These are phyloP conservation scores for Drosophila albomicans DNA, from an alignment of 1,140 invertebrate genomes.

Conservation along the genomic window DNA sequence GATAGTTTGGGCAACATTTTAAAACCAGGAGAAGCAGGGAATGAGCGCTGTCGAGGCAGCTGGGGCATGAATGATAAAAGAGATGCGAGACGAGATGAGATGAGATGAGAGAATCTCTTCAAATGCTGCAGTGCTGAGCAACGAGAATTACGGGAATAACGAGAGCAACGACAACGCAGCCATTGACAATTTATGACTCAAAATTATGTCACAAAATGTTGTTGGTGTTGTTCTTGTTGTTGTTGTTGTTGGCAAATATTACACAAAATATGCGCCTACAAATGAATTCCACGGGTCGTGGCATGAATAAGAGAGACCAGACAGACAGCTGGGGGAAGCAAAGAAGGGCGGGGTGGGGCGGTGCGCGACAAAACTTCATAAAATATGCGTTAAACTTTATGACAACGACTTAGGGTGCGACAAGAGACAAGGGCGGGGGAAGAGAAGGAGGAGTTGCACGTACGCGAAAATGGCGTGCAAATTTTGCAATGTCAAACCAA, in stretches of 20 bases:
- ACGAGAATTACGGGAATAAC: conserved; percentile 7
- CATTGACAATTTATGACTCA: conserved; percentile 76
- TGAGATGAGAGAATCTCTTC: background rate
- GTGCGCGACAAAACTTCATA: conserved; percentile 49
- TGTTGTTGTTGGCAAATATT: conserved; percentile 39
- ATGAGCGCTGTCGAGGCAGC: background rate
- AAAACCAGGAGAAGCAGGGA: background rate
- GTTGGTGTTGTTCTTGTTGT: conserved; percentile 23
- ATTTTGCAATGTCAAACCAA: conserved; percentile 46
- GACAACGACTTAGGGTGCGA: conserved; percentile 39
- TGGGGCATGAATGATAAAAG: conserved; percentile 13
- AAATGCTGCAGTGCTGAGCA: conserved; percentile 14
- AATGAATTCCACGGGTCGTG: conserved; percentile 44
- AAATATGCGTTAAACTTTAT: conserved; percentile 64
- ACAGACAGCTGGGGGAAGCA: background rate
- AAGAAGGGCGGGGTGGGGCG: too few species aligned
- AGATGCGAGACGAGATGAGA: background rate
- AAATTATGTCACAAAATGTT: conserved; percentile 77
- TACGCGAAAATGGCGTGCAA: conserved; percentile 59
- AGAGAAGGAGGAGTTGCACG: conserved; percentile 26
- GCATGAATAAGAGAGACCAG: conserved; percentile 13
- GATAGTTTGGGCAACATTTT: conserved; percentile 29
- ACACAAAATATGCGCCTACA: conserved; percentile 57
- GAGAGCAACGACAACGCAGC: conserved; percentile 35
- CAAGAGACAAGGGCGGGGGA: too few species aligned